Conservation (phyloP, 2,797 vertebrate species). For the Garrulus glandarius region DNA sequence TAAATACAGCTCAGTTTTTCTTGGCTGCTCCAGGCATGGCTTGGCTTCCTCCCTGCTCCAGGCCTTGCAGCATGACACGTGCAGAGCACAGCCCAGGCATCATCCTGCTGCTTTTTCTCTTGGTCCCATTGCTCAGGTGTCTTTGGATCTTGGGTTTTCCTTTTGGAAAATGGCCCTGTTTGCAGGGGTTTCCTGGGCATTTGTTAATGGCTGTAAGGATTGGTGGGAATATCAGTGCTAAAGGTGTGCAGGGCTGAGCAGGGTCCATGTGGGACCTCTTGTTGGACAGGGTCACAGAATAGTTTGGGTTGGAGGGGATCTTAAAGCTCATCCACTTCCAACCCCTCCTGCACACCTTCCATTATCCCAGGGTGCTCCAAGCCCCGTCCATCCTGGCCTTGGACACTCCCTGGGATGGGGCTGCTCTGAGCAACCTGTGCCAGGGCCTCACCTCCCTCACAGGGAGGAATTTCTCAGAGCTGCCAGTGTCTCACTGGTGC, state of each 20-base stretch:
- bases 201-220: rapidly evolving
- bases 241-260: not conserved
- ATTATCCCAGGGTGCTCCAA: rapidly evolving
- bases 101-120: not conserved
- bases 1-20: not conserved
- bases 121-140: rapidly evolving
- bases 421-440: not conserved
- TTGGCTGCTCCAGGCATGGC: not conserved
- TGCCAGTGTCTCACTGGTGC: rapidly evolving
- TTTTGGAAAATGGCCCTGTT: not conserved
- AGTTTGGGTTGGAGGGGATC: not conserved
- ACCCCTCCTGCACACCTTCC: not conserved
- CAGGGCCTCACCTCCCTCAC: not conserved
- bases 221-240: rapidly evolving
- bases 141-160: not conserved
- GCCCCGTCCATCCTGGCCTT: rapidly evolving
- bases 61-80: not conserved
- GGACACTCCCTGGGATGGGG: not conserved
- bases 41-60: not conserved
- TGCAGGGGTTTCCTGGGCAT: not conserved
- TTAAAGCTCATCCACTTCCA: not conserved
- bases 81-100: not conserved
- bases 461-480: not conserved
- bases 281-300: not conserved
- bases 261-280: rapidly evolving